These are phyloP conservation scores for Scomberomorus guttatus DNA, from an alignment of 2,797 vertebrate species.

Conservation along the genomic window DNA sequence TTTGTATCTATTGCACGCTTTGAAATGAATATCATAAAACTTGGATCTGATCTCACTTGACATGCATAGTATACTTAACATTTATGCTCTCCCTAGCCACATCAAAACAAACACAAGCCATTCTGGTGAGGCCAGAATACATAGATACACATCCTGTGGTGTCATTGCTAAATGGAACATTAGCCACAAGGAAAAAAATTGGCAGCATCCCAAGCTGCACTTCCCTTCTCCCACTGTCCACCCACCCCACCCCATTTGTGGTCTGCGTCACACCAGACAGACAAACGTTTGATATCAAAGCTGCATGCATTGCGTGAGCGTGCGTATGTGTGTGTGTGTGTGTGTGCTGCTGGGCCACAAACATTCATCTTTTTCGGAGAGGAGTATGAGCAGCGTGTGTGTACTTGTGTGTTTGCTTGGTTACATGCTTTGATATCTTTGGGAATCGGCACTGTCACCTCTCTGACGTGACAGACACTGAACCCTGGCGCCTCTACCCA, in stretches of 20 bases:
- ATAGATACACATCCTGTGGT: constrained; percentile 54
- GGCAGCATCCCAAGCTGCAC: constrained; percentile 54
- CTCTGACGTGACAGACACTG: constrained; percentile 52
- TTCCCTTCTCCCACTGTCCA: constrained; percentile 49
- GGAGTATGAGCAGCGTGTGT: constrained; percentile 7
- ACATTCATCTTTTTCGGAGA: background rate
- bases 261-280: constrained; percentile 52
- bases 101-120: constrained; percentile 62
- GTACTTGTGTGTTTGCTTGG: constrained; percentile 18
- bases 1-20: background rate
- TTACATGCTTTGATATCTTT: constrained; percentile 43
- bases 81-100: constrained; percentile 30
- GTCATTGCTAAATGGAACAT: constrained; percentile 69
- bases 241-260: constrained; percentile 23
- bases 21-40: background rate
- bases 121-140: constrained; percentile 27
- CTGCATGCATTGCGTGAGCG: constrained; percentile 17
- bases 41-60: constrained; percentile 35
- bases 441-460: constrained; percentile 56
- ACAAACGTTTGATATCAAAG: constrained; percentile 63
- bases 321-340: constrained; percentile 28
- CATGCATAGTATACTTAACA: constrained; percentile 14
- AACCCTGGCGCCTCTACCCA: constrained; percentile 40
- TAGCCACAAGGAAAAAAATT: constrained; percentile 50
- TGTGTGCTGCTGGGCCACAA: constrained; percentile 7